Evolutionary conservation across 2,113 vertebrate genomes (phyloP).

Genomic region (Ailuropoda melanoleuca): DNA sequence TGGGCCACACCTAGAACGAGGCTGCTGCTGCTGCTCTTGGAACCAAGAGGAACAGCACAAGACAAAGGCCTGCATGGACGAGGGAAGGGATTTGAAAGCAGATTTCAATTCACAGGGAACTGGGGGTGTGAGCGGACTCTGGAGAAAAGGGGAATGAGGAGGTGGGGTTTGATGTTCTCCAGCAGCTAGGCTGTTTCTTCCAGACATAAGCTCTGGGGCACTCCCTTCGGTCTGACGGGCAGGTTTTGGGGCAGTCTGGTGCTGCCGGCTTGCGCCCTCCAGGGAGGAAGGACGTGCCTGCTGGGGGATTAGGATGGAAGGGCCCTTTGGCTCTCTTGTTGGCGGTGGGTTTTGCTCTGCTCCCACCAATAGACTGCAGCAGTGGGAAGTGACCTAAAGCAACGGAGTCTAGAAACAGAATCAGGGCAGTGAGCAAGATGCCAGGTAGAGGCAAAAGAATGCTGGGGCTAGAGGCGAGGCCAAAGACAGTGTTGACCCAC

Average conservation of each 20-base stretch:
- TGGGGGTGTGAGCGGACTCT: constrained; percentile 62
- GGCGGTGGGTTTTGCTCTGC: constrained; percentile 64
- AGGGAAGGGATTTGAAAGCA: not conserved
- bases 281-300: not conserved
- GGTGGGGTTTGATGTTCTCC: constrained; percentile 11
- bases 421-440: constrained; percentile 60
- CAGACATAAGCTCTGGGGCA: not conserved
- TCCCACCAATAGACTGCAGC: constrained; percentile 43
- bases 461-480: constrained; percentile 37
- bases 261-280: not conserved
- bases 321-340: constrained; percentile 34
- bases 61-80: not conserved
- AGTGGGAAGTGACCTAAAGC: constrained; percentile 78
- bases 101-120: constrained; percentile 48
- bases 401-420: constrained; percentile 69
- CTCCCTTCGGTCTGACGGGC: not conserved
- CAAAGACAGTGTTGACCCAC: constrained; percentile 54
- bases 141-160: constrained; percentile 49
- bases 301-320: not conserved
- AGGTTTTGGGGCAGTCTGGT: not conserved
- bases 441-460: constrained; percentile 38
- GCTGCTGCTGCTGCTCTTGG: constrained; percentile 38
- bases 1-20: constrained; percentile 44
- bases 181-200: not conserved
- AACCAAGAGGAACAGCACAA: constrained; percentile 37